phyloP scores from a whole-genome alignment of 2,888 invertebrate genomes.

The Drosophila nigritarsus region DNA sequence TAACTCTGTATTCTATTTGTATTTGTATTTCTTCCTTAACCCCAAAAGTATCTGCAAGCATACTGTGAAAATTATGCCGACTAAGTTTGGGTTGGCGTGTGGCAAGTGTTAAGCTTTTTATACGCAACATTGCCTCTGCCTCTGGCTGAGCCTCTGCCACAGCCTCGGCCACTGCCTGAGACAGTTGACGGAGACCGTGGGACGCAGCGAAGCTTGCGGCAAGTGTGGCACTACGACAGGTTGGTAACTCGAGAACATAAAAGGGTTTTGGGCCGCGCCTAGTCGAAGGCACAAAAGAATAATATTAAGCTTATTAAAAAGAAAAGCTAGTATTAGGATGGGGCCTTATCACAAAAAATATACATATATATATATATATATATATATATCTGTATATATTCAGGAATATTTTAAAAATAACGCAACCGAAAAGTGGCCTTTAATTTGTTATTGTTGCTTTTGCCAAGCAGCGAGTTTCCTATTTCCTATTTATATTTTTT shows the following conservation, averaged over 20 bases:
- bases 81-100: conserved; percentile 31
- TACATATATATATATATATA: neutral
- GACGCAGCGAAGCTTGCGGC: conserved; percentile 49
- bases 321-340: conserved; percentile 52
- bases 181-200: conserved; percentile 37
- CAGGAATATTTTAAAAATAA: conserved; percentile 20
- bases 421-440: conserved; percentile 8
- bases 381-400: neutral
- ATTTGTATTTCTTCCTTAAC: neutral
- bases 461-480: conserved; percentile 20
- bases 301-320: conserved; percentile 61
- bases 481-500: conserved; percentile 15
- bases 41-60: conserved; percentile 35
- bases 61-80: conserved; percentile 27
- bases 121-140: conserved; percentile 42
- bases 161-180: neutral
- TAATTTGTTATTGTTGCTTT: conserved; percentile 26
- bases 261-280: conserved; percentile 47
- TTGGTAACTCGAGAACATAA: conserved; percentile 72
- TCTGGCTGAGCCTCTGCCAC: neutral
- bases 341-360: conserved; percentile 22
- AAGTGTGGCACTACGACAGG: conserved; percentile 46
- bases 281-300: conserved; percentile 44
- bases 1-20: neutral
- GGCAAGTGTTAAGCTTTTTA: conserved; percentile 67